Evolutionary conservation across 2,888 invertebrate genomes (phyloP).

Genomic region (Saturnia pavonia): DNA sequence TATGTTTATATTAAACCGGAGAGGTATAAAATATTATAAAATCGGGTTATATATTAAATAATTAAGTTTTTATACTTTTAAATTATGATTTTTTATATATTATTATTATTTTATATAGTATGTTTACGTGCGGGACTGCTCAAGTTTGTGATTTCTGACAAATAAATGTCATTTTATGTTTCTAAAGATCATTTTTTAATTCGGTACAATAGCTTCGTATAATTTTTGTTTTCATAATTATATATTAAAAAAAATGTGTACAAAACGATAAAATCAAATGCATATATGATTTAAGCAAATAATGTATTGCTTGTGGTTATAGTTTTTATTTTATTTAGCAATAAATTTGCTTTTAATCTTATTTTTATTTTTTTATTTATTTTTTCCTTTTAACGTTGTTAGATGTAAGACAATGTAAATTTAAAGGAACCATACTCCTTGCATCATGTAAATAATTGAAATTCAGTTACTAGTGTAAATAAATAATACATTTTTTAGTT

Average conservation of each 20-base stretch:
- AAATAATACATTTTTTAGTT: conserved; percentile 51
- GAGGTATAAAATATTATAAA: conserved; percentile 76
- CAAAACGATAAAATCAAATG: conserved; percentile 68
- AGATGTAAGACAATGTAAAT: conserved; percentile 65
- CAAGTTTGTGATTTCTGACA: conserved; percentile 59
- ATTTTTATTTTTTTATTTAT: conserved; percentile 71
- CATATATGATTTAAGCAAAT: conserved; percentile 63
- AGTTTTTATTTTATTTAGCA: conserved; percentile 80
- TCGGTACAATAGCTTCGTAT: conserved; percentile 31
- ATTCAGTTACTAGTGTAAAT: conserved; percentile 65
- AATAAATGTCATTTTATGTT: conserved; percentile 42
- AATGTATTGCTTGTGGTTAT: conserved; percentile 75
- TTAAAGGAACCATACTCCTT: conserved; percentile 80
- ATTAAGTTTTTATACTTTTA: conserved; percentile 68
- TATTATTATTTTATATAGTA: conserved; percentile 74
- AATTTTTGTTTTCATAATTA: conserved; percentile 50
- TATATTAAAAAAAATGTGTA: conserved; percentile 63
- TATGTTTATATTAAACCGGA: conserved; percentile 79
- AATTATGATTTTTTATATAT: conserved; percentile 69
- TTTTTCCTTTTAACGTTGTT: conserved; percentile 48
- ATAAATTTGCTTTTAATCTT: conserved; percentile 80
- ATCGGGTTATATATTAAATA: conserved; percentile 62
- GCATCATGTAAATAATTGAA: conserved; percentile 71
- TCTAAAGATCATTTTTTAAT: conserved; percentile 35
- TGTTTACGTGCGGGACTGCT: conserved; percentile 68